A percentile compares a stretch with the other conserved stretches of the same genome.
Evolutionary conservation across 2,888 invertebrate genomes (phyloP).

Genomic region (Sphinx pinastri): DNA sequence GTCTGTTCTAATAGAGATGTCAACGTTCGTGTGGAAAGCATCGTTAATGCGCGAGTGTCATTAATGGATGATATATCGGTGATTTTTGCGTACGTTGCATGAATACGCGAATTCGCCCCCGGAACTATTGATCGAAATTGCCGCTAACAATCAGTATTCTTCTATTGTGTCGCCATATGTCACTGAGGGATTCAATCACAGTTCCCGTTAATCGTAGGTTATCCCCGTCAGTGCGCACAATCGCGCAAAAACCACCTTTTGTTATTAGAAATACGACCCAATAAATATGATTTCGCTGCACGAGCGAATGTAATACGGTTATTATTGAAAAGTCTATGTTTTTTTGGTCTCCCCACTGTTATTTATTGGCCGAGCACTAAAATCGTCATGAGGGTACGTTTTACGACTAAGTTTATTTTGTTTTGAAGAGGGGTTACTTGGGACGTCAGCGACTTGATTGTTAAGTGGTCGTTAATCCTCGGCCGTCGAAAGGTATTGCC

Average conservation of each 20-base stretch:
- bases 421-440: constrained; percentile 61
- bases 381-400: constrained; percentile 67
- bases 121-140: constrained; percentile 64
- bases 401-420: constrained; percentile 73
- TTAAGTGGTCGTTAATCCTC: constrained; percentile 51
- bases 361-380: constrained; percentile 77
- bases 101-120: constrained; percentile 76
- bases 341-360: constrained; percentile 64
- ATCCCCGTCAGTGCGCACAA: constrained; percentile 52
- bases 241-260: constrained; percentile 63
- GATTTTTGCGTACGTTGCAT: constrained; percentile 51
- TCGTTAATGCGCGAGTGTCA: constrained; percentile 34
- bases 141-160: constrained; percentile 64
- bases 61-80: constrained; percentile 58
- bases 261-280: constrained; percentile 61
- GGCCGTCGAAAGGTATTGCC: constrained; percentile 53
- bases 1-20: constrained; percentile 11
- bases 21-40: constrained; percentile 4
- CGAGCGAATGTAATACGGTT: constrained; percentile 68
- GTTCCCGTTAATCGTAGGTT: constrained; percentile 69
- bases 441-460: constrained; percentile 65
- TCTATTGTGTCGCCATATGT: constrained; percentile 77
- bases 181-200: constrained; percentile 70
- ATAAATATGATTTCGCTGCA: constrained; percentile 63
- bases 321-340: constrained; percentile 63